Base-by-base conservation (phyloP, 2,113 vertebrate genomes). In the Balaeniceps rex region DNA sequence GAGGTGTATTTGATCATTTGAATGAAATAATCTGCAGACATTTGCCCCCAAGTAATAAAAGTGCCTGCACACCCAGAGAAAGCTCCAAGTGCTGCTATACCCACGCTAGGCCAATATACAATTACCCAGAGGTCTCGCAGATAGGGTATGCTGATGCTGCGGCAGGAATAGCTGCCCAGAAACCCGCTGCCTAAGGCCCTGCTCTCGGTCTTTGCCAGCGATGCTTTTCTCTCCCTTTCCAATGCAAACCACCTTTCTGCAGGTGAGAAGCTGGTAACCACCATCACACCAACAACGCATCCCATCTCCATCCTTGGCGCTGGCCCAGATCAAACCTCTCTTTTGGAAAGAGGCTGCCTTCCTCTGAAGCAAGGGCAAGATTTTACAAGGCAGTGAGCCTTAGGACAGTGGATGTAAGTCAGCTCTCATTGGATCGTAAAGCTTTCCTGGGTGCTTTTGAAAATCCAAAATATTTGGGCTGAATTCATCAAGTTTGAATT, bases 161-260 rank as follows among this genome's bases (percentile, higher is more conserved):
- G 24, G 51, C 69, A 75, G 49, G 40, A 87, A 10, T 4, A 51
- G 71, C 63, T 86, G 70, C 79, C 65, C 82, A 46, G 64, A 76
- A 93, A 38, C 57, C 21, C 3, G 4, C 19, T 3, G 29, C 51
- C 77, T 54, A 11, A 19, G n/a, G 55, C 70, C 33, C 66, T 64
- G 72, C 55, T 52, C 44, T 76, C 3, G 3, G 60, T 42, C 52
- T 14, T 33, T 47, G 70, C 83, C 76, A 75, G 47, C 3, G 0
- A 22, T 1, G 3, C 51, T 88, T 61, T 58, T 15, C 26, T 42
- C 10, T 49, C 57, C 52, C 47, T 64, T 36, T 70, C 60, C 57
- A 38, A 4, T 1, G 12, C 1, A 1, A 79, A 23, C 14, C 0
- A 0, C 57, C 44, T 33, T 46, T 80, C 75, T 74, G 76, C 36